Evolutionary conservation across 2,888 invertebrate species (phyloP).

Genomic region (Lithodes maja): DNA sequence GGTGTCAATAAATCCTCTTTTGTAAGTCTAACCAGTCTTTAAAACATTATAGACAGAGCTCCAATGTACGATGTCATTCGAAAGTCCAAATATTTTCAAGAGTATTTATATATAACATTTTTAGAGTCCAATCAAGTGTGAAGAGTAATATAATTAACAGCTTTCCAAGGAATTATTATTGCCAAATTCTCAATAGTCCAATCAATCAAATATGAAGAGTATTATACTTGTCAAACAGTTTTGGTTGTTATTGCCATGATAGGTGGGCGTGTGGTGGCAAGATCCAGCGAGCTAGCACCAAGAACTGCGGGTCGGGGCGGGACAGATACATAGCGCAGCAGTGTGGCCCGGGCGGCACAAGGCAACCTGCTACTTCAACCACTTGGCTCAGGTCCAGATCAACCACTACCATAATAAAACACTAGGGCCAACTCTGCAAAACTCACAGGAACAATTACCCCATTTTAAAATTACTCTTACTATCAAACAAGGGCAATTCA

Average conservation of each 20-base stretch:
- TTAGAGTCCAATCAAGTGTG: neutral
- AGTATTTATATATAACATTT: neutral
- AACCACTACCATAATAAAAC: conserved; percentile 23
- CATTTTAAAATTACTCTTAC: neutral
- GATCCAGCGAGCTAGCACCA: conserved; percentile 51
- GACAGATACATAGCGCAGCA: neutral
- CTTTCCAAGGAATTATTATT: conserved; percentile 21
- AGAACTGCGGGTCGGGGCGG: conserved; percentile 41
- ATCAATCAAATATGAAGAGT: no score
- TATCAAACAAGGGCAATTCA: neutral
- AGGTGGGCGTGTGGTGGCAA: conserved; percentile 27
- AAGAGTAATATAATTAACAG: neutral
- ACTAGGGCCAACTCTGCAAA: neutral
- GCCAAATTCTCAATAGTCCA: neutral
- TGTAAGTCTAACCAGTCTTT: no score
- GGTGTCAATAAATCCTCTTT: no score
- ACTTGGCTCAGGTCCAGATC: conserved; percentile 39
- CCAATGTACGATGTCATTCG: no score
- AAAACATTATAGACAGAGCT: no score
- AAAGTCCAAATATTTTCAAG: neutral
- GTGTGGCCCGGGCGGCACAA: conserved; percentile 9
- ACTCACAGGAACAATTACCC: neutral
- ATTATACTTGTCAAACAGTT: neutral
- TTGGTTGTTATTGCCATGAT: conserved; percentile 23
- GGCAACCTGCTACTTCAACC: conserved; percentile 17